Evolutionary conservation across 1,140 invertebrate genomes (phyloP), one percentile per base, ranked within the genome.

Genomic region (Berghia stephanieae): DNA sequence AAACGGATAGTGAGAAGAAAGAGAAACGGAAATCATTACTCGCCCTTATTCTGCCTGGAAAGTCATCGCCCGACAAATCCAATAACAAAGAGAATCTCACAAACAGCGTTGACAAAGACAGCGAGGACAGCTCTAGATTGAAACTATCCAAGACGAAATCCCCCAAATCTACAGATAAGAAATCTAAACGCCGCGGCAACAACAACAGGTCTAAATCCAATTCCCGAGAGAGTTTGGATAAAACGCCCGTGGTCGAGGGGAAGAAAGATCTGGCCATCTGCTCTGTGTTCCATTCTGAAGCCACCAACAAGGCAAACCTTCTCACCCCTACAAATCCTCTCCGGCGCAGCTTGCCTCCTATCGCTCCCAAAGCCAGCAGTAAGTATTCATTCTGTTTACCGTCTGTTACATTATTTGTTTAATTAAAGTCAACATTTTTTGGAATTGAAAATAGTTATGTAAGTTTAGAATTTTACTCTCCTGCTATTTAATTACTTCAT

Each of bases 141-240:
- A 63, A 40, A 31, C 31, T 36, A 24, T 57, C 42, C 16, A 72
- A 79, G 31, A 60, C 38, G n/a, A 79, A 79, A 24, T 46, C 43
- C 27, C 49, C 63, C 40, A 78, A 78, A 52, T 24, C 21, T 21
- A 6, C 31, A 0, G 52, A 46, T 16, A 70, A 72, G 24, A 71
- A 76, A 34, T 78, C 46, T 21, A 79, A 79, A 63, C 55, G 49
- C n/a, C 57, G 60, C 21, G 91, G 91, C 70, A 93, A 93, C 91
- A 93, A 78, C 27, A 74, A 77, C 21, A 69, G 42, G 27, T 43
- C 27, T n/a, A 79, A 80, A 52, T 40, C 16, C 36, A 71, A 71
- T 42, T 84, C 80, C 2, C 75, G 77, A 46, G 84, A 85, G 46
- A 82, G 78, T 38, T 70, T 82, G 42, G 81, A 83, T 4, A 80